Evolutionary conservation across 2,113 vertebrate species (phyloP).

Genomic region (Macroglossus sobrinus): DNA sequence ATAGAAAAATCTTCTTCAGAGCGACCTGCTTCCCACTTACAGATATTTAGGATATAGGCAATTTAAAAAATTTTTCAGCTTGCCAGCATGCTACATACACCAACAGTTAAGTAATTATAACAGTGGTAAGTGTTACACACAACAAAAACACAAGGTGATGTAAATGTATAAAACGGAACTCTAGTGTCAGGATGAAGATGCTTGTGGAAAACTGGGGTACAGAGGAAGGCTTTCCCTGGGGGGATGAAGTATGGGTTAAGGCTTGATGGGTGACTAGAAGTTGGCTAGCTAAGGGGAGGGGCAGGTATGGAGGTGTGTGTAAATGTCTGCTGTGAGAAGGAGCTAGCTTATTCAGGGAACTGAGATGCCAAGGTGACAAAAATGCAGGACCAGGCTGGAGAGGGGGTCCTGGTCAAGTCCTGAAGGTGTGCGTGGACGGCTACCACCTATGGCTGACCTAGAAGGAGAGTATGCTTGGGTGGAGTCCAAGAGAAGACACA

Average conservation of each 20-base stretch:
- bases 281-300: not conserved
- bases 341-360: not conserved
- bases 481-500: accelerated
- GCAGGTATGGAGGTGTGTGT: accelerated
- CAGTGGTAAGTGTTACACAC: not conserved
- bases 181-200: accelerated
- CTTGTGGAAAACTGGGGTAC: not conserved
- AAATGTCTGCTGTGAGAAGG: not conserved
- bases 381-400: not conserved
- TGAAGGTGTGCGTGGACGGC: accelerated
- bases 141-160: not conserved
- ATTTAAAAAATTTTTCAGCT: not conserved
- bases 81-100: not conserved
- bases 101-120: not conserved
- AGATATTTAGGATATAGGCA: not conserved
- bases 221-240: not conserved
- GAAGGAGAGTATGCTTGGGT: accelerated
- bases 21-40: not conserved
- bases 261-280: not conserved
- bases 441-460: accelerated
- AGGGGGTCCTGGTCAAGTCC: not conserved
- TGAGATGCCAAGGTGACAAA: not conserved
- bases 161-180: too few relatives aligned
- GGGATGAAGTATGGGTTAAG: not conserved
- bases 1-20: not conserved